Conservation (phyloP, 2,888 invertebrate species). For the Mellilla xanthometata region DNA sequence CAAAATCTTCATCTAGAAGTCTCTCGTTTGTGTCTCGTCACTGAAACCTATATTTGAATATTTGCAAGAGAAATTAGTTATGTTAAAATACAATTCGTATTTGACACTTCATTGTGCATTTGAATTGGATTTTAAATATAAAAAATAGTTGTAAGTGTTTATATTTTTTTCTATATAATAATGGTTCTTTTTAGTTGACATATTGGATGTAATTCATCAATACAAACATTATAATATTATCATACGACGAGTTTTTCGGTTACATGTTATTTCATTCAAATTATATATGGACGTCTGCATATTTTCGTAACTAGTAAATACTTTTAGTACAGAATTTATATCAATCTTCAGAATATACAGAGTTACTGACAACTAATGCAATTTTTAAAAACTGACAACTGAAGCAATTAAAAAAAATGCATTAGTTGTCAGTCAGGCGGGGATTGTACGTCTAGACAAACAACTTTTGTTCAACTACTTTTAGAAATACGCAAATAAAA, state of each 20-base stretch:
- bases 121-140: conserved; percentile 11
- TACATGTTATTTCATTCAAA: conserved; percentile 67
- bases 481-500: too few species aligned
- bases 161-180: conserved; percentile 24
- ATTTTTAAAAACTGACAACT: too few species aligned
- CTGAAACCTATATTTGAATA: conserved; percentile 6
- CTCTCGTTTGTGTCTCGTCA: background rate
- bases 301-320: too few species aligned
- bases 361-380: too few species aligned
- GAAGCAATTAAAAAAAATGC: too few species aligned
- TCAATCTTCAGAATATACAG: too few species aligned
- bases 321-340: too few species aligned
- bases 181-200: conserved; percentile 31
- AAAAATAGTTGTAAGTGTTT: conserved; percentile 25
- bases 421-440: too few species aligned
- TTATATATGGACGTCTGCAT: conserved; percentile 17
- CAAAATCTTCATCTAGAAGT: background rate
- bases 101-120: background rate
- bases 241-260: conserved; percentile 67
- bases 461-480: too few species aligned
- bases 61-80: conserved; percentile 6
- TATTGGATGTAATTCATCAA: conserved; percentile 38
- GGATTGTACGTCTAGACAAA: too few species aligned
- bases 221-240: conserved; percentile 42
- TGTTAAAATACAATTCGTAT: conserved; percentile 7